Evolutionary conservation across 2,888 invertebrate species (phyloP).

Genomic region (Lacanobia oleracea): DNA sequence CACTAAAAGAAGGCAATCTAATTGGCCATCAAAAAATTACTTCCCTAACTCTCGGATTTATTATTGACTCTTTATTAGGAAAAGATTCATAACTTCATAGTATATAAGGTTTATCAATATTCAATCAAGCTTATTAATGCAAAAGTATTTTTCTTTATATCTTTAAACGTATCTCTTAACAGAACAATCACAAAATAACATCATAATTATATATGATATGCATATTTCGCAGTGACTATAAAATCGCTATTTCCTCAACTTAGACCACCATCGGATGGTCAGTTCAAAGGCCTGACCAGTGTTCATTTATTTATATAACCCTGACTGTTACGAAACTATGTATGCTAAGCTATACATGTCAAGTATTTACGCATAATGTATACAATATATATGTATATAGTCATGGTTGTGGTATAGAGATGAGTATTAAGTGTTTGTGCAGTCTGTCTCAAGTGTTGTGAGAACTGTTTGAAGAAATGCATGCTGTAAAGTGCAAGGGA

Average conservation of each 20-base stretch:
- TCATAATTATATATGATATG: no score
- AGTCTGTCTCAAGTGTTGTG: constrained; percentile 33
- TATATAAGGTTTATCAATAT: no score
- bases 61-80: no score
- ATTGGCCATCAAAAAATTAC: no score
- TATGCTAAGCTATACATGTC: constrained; percentile 37
- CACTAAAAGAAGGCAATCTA: no score
- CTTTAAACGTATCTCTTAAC: no score
- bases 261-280: constrained; percentile 57
- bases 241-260: constrained; percentile 50
- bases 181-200: no score
- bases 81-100: no score
- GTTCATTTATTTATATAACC: constrained; percentile 72
- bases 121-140: no score
- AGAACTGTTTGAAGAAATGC: constrained; percentile 22
- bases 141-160: no score
- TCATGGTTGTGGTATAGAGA: neutral
- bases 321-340: constrained; percentile 62
- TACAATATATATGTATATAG: constrained; percentile 3
- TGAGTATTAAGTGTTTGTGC: constrained; percentile 24
- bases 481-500: neutral
- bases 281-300: constrained; percentile 80
- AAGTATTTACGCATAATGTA: constrained; percentile 45
- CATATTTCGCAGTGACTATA: neutral
- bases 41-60: no score